Evolutionary conservation across 2,888 invertebrate species (phyloP), one percentile per base, ranked within the genome.

Genomic region (Drosophila rubida): DNA sequence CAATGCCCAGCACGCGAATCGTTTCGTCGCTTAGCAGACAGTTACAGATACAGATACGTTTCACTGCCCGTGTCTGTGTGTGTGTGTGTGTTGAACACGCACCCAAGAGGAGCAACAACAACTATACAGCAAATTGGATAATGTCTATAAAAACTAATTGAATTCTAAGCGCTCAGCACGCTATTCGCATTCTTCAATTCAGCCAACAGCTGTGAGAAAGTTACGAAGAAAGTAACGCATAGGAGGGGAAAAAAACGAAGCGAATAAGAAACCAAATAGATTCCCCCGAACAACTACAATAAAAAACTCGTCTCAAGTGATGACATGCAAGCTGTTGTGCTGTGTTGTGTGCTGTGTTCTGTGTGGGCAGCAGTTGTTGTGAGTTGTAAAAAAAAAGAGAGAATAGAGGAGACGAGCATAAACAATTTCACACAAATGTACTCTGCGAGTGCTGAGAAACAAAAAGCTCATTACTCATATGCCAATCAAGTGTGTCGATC

Each of bases 401-500:
- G 41, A 54, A 14, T 45, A 63, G 51, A 19, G 8, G 23, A 35
- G 46, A 50, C 62, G 64, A 39, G 44, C 51, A 58, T 55, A 78
- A 54, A 59, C 79, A 87, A 84, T 85, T 82, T 87, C 85, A 82
- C 82, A 78, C 75, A 78, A 70, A 72, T 76, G 68, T 22, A 60
- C 27, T 60, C 27, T 60, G 44, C 55, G 50, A 41, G 57, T 22
- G 44, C 59, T 57, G 59, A 41, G 71, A 80, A 84, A 86, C 88
- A 86, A 86, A 88, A 84, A 88, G 84, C 84, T 88, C 84, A 84
- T 84, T 84, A 84, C 84, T 88, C 84, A 84, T 88, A 86, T 83
- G 84, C 88, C 84, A 84, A 84, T 84, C 84, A 84, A 86, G 75
- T 61, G 70, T 22, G 35, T 42, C 63, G 14, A 55, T 14, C 25